A percentile compares a stretch with the other conserved stretches of the same genome.
phyloP scores from a whole-genome alignment of 2,113 vertebrate genomes.

The Alouatta palliata region DNA sequence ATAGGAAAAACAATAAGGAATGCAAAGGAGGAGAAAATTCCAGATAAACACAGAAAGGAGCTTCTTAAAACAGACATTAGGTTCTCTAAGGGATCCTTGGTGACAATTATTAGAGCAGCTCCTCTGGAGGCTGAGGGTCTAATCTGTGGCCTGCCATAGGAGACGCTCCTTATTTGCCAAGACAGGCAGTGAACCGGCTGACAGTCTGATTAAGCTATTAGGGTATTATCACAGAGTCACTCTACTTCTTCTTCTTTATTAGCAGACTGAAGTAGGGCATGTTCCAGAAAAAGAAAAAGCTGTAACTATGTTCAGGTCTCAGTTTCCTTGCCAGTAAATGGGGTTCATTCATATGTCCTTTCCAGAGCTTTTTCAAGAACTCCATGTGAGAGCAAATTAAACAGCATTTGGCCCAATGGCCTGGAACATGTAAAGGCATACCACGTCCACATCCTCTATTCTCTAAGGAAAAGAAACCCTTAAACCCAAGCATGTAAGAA shows the following conservation, averaged over 20 bases:
- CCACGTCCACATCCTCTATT: neutral
- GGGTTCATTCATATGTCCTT: neutral
- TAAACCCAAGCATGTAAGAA: neutral
- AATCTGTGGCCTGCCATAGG: neutral
- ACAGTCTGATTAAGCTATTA: neutral
- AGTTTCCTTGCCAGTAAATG: neutral
- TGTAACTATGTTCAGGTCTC: neutral
- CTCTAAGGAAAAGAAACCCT: neutral
- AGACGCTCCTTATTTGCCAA: neutral
- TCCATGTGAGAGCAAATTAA: neutral
- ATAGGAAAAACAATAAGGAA: neutral
- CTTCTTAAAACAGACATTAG: neutral
- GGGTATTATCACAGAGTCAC: fast-evolving
- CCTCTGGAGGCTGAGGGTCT: neutral
- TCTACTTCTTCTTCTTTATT: neutral
- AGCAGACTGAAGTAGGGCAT: neutral
- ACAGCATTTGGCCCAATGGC: neutral
- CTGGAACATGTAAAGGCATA: fast-evolving
- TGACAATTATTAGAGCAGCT: neutral
- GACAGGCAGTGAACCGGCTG: fast-evolving
- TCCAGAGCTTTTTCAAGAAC: neutral
- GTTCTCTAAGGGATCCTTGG: no score
- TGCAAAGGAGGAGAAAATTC: neutral
- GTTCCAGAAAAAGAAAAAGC: neutral
- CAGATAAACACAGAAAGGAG: neutral